Evolutionary conservation across 1,140 invertebrate species (phyloP).

Genomic region (Elysia chlorotica): DNA sequence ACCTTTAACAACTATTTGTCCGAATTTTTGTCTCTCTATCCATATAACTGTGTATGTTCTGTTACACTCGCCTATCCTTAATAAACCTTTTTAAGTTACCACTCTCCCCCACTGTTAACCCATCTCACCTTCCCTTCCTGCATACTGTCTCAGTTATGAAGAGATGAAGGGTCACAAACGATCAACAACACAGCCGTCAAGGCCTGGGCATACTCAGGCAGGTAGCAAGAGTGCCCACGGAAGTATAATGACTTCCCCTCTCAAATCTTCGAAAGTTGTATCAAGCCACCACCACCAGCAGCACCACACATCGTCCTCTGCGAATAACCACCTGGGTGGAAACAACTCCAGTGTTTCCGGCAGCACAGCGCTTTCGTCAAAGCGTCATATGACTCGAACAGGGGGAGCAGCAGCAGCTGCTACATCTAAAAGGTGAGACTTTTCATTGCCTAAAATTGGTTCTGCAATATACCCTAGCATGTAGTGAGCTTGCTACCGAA

Average conservation of each 20-base stretch:
- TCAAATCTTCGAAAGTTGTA: conserved; percentile 57
- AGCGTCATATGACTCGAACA: conserved; percentile 15
- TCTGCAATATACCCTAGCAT: too few species aligned
- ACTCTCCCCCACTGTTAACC: background rate
- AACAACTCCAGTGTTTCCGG: conserved; percentile 28
- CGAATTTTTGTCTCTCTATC: background rate
- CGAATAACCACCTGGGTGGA: conserved; percentile 39
- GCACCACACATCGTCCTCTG: too few species aligned
- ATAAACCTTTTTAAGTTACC: too few species aligned
- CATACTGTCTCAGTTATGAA: conserved; percentile 34
- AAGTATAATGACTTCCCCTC: conserved; percentile 48
- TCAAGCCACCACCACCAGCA: too few species aligned
- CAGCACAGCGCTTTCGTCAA: conserved; percentile 26
- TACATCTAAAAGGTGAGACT: conserved; percentile 48
- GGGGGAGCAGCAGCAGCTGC: conserved; percentile 28
- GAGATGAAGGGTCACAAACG: conserved; percentile 53
- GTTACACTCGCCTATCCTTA: conserved; percentile 18
- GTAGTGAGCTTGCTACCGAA: too few species aligned
- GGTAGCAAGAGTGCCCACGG: conserved; percentile 53
- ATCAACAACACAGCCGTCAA: conserved; percentile 47
- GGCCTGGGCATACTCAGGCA: too few species aligned
- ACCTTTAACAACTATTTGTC: background rate
- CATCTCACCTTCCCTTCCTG: background rate
- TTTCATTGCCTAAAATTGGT: background rate
- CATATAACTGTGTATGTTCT: conserved; percentile 10